Evolutionary conservation across 1,140 invertebrate genomes (phyloP).

Genomic region (Macrostomum lignano): DNA sequence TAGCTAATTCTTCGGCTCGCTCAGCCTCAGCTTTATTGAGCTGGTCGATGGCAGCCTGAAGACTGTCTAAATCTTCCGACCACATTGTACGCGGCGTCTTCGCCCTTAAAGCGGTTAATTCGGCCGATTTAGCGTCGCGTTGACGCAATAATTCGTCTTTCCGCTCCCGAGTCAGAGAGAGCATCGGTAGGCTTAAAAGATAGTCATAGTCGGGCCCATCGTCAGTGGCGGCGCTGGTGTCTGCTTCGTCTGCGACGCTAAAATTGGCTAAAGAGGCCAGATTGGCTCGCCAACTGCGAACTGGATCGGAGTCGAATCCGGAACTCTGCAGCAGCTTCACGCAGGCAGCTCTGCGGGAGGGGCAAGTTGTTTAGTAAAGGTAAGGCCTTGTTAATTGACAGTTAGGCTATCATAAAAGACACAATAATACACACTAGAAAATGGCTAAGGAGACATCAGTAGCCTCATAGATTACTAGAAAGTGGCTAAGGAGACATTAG

Average conservation of each 20-base stretch:
- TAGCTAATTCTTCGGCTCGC: too few species aligned
- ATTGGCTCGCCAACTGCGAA: constrained; percentile 57
- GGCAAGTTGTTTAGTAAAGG: too few species aligned
- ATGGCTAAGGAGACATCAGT: too few species aligned
- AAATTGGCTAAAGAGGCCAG: constrained; percentile 10
- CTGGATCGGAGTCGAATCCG: constrained; percentile 63
- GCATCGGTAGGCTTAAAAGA: constrained; percentile 35
- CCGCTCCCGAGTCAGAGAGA: constrained; percentile 63
- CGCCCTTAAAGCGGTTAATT: constrained; percentile 22
- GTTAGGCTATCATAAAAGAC: too few species aligned
- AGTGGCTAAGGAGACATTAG: too few species aligned
- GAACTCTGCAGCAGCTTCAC: background rate
- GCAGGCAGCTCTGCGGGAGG: background rate
- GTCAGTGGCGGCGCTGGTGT: constrained; percentile 12
- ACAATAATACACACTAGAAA: too few species aligned
- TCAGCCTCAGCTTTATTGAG: too few species aligned
- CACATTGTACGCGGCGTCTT: constrained; percentile 52
- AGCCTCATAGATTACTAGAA: too few species aligned
- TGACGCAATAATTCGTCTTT: constrained; percentile 69
- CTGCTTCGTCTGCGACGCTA: constrained; percentile 12
- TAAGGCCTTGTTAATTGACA: too few species aligned
- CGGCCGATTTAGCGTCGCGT: constrained; percentile 40
- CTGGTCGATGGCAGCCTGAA: too few species aligned
- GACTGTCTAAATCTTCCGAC: constrained; percentile 64
- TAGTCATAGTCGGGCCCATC: constrained; percentile 23